A percentile compares a stretch with the other conserved stretches of the same genome.
Evolutionary conservation across 2,113 vertebrate genomes (phyloP).

Genomic region (Oreamnos americanus): DNA sequence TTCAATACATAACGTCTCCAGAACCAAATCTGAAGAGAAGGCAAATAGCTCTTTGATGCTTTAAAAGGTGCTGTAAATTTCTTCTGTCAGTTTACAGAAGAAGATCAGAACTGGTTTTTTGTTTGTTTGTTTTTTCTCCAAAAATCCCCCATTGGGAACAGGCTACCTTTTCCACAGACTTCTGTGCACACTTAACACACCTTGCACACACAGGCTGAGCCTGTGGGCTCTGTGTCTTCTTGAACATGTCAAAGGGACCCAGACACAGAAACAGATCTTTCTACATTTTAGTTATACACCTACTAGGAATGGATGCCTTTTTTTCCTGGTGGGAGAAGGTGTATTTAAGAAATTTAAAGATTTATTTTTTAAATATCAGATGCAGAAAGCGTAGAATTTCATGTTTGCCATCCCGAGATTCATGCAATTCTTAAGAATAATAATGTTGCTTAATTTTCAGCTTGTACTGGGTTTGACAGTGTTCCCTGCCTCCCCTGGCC

Average conservation of each 20-base stretch:
- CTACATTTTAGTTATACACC: rapidly evolving
- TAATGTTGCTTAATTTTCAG: background rate
- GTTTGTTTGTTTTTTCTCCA: background rate
- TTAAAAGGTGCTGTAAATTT: background rate
- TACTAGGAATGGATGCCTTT: background rate
- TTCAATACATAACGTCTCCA: background rate
- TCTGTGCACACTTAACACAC: no score
- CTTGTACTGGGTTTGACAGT: background rate
- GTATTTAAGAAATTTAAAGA: background rate
- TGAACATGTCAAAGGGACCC: no score
- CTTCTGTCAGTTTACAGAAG: background rate
- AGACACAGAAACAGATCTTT: background rate
- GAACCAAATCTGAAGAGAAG: background rate
- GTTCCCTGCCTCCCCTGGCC: background rate
- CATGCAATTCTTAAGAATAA: background rate
- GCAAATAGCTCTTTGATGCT: background rate
- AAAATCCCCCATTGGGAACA: background rate
- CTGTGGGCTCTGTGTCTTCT: rapidly evolving
- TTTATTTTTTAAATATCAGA: background rate
- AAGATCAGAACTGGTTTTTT: background rate
- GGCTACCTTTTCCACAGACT: background rate
- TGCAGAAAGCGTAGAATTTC: background rate
- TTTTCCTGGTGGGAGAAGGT: rapidly evolving
- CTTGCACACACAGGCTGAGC: rapidly evolving
- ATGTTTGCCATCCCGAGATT: background rate